Percentiles rank a stretch among this genome's conserved stretches.
These are phyloP conservation scores for Dufourea novaeangliae DNA, from an alignment of 1,140 invertebrate genomes.

Conservation along the genomic window DNA sequence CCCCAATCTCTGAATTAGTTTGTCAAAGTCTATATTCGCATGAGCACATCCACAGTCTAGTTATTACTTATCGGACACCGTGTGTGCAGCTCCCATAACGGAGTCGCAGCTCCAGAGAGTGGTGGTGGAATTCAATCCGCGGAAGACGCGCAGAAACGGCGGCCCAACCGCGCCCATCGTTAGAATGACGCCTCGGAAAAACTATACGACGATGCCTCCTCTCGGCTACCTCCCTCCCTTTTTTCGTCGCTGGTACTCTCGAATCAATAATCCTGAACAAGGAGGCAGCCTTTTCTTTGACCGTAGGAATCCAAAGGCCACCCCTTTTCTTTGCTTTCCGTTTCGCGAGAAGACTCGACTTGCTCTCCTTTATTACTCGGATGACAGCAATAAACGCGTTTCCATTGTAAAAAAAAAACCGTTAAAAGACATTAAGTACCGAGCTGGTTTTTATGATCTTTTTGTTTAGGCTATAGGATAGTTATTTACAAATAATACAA, in stretches of 20 bases:
- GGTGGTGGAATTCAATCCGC: slow-evolving; percentile 24
- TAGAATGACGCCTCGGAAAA: slow-evolving; percentile 24
- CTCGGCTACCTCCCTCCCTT: not conserved
- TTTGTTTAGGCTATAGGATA: too few species aligned
- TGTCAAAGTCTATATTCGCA: too few species aligned
- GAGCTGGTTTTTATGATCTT: too few species aligned
- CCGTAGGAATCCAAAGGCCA: slow-evolving; percentile 37
- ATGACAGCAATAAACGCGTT: not conserved
- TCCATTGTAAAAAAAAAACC: not conserved
- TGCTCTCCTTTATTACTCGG: too few species aligned
- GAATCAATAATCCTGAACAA: slow-evolving; percentile 47
- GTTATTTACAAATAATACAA: too few species aligned
- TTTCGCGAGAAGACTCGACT: not conserved
- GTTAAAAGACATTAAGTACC: too few species aligned
- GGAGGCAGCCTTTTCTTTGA: slow-evolving; percentile 40
- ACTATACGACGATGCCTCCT: slow-evolving; percentile 16
- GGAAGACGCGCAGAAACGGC: slow-evolving; percentile 33
- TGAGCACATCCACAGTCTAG: too few species aligned
- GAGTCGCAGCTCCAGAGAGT: too few species aligned
- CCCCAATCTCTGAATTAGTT: too few species aligned
- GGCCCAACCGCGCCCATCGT: slow-evolving; percentile 44
- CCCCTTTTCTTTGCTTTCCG: slow-evolving; percentile 41
- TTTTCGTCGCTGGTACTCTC: slow-evolving; percentile 20
- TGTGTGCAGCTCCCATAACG: too few species aligned
- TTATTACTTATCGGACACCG: too few species aligned